Percentiles rank a stretch among this genome's conserved stretches.
Conservation (phyloP, 2,797 vertebrate species). For the Gobio occitaniae region DNA sequence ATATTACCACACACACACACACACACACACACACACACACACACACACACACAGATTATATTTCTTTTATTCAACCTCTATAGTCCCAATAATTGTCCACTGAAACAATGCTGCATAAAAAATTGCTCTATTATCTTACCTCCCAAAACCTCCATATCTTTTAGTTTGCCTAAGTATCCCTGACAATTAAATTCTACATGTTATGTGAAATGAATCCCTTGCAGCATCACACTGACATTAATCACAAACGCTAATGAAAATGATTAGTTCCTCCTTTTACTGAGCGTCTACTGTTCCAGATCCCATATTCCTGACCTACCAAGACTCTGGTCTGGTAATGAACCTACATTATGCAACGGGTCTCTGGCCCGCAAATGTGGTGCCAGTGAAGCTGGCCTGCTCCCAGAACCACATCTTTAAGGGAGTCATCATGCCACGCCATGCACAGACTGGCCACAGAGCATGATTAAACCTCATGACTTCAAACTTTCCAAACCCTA, state of each 20-base stretch:
- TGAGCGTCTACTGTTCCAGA: slow-evolving; percentile 51
- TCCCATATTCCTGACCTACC: slow-evolving; percentile 52
- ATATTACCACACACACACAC: background rate
- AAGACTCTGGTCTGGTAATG: slow-evolving; percentile 57
- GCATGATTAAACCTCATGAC: slow-evolving; percentile 85
- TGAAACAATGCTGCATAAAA: slow-evolving; percentile 3
- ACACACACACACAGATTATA: background rate
- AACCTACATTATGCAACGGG: slow-evolving; percentile 64
- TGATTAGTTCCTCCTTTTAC: slow-evolving; percentile 41
- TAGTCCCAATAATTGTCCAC: background rate
- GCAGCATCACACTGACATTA: slow-evolving; percentile 49
- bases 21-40: too few relatives aligned
- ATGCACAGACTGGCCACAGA: slow-evolving; percentile 73
- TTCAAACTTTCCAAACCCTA: slow-evolving; percentile 84
- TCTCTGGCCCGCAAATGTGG: slow-evolving; percentile 66
- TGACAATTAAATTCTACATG: slow-evolving; percentile 5
- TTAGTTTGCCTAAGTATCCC: slow-evolving; percentile 21
- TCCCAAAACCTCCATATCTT: background rate
- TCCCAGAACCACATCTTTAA: slow-evolving; percentile 83
- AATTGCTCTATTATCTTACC: background rate
- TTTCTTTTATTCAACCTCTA: background rate
- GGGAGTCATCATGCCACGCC: slow-evolving; percentile 78
- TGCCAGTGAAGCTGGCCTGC: slow-evolving; percentile 78
- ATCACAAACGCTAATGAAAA: slow-evolving; percentile 52
- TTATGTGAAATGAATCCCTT: slow-evolving; percentile 25